Evolutionary conservation across 1,140 invertebrate species (phyloP).

Genomic region (Pseudomyrmex dendroicus): DNA sequence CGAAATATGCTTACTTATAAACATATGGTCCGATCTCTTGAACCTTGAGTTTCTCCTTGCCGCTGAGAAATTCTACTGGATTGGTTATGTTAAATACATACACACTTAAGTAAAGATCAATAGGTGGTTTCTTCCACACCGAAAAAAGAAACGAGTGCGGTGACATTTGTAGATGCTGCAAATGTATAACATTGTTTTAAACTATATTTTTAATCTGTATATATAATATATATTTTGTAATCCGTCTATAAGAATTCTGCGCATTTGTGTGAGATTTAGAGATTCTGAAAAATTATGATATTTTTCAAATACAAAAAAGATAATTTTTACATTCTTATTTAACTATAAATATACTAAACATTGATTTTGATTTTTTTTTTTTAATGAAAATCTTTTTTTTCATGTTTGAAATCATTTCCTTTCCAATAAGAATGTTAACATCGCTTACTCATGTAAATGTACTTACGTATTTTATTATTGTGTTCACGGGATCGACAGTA

Average conservation of each 20-base stretch:
- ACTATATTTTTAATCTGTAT: neutral
- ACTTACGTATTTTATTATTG: conserved; percentile 85
- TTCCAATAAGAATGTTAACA: neutral
- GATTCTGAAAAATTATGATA: too few relatives aligned
- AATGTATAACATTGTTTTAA: conserved; percentile 2
- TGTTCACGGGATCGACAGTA: conserved; percentile 84
- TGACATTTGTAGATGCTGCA: conserved; percentile 51
- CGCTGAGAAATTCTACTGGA: conserved; percentile 88
- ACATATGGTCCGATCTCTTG: conserved; percentile 94
- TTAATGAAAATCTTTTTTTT: neutral
- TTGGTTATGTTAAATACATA: conserved; percentile 96
- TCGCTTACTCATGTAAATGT: neutral
- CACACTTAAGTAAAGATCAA: conserved; percentile 89
- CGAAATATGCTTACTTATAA: conserved; percentile 89
- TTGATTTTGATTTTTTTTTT: neutral
- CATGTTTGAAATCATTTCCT: neutral
- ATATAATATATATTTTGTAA: neutral
- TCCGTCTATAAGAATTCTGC: neutral
- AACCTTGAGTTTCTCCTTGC: conserved; percentile 88
- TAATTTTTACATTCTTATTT: too few relatives aligned
- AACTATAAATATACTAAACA: too few relatives aligned
- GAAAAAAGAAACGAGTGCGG: conserved; percentile 85
- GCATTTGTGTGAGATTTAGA: neutral
- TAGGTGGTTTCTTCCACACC: conserved; percentile 89
- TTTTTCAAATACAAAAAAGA: too few relatives aligned